Evolutionary conservation across 2,888 invertebrate genomes (phyloP).

Genomic region (Latheticus oryzae): DNA sequence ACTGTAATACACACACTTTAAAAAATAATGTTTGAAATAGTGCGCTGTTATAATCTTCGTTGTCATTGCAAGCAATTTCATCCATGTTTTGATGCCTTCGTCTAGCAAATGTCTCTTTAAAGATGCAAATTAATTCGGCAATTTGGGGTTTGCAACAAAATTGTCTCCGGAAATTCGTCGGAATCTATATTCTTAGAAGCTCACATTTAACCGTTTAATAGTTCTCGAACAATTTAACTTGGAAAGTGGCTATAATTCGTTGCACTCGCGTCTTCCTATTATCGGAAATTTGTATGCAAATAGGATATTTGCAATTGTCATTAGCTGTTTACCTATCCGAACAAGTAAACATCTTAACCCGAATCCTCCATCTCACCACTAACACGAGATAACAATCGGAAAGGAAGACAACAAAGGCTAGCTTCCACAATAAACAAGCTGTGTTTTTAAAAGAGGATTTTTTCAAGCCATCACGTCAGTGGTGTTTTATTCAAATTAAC

Average conservation of each 20-base stretch:
- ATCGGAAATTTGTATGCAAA: constrained; percentile 59
- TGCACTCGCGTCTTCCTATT: constrained; percentile 53
- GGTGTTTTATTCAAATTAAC: constrained; percentile 10
- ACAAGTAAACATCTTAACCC: constrained; percentile 38
- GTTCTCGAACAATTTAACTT: constrained; percentile 57
- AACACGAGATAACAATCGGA: constrained; percentile 9
- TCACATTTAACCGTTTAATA: constrained; percentile 47
- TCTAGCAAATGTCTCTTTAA: no score
- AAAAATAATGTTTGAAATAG: no score
- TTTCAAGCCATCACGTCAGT: background rate
- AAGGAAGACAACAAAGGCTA: constrained; percentile 3
- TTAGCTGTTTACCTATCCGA: constrained; percentile 47
- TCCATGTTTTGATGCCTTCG: no score
- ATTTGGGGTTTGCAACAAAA: no score
- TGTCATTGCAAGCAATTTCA: no score
- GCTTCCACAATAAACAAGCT: background rate
- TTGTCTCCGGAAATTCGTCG: constrained; percentile 24
- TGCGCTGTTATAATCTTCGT: no score
- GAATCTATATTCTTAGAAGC: constrained; percentile 37
- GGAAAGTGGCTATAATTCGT: constrained; percentile 53
- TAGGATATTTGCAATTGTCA: constrained; percentile 55
- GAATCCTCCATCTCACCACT: background rate
- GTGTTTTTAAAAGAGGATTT: constrained; percentile 16
- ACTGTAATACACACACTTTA: no score
- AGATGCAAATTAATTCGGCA: no score